Evolutionary conservation across 2,797 vertebrate species (phyloP).

Genomic region (Vespertilio murinus): DNA sequence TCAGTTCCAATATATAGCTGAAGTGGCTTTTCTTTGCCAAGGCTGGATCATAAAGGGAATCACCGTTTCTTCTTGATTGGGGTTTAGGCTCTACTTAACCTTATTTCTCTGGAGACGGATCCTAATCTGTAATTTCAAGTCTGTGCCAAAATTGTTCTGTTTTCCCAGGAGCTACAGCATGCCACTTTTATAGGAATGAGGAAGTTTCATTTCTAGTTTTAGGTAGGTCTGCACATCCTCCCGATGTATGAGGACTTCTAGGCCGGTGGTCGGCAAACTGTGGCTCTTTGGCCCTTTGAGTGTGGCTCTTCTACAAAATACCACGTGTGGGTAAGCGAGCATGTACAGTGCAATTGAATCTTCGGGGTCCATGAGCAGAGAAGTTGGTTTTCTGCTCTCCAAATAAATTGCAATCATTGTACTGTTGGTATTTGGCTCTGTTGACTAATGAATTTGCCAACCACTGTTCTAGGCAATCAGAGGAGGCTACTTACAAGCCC

Average conservation of each 20-base stretch:
- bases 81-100: conserved; percentile 49
- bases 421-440: too few species aligned
- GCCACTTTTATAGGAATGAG: background rate
- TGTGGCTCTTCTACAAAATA: too few species aligned
- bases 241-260: background rate
- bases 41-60: conserved; percentile 49
- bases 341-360: too few species aligned
- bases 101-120: conserved; percentile 59
- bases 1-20: background rate
- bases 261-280: too few species aligned
- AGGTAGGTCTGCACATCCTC: background rate
- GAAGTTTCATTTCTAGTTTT: background rate
- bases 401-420: too few species aligned
- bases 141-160: conserved; percentile 21
- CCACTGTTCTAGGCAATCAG: background rate
- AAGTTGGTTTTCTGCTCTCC: too few species aligned
- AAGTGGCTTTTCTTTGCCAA: conserved; percentile 55
- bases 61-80: conserved; percentile 28
- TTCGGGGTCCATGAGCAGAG: too few species aligned
- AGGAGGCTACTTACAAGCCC: background rate
- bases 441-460: too few species aligned
- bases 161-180: background rate
- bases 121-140: conserved; percentile 54
- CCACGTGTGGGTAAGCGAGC: too few species aligned
- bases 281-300: too few species aligned